Percentiles rank a stretch among this genome's conserved stretches.
Conservation (phyloP, 2,113 vertebrate genomes). For the Oenanthe oenanthe region DNA sequence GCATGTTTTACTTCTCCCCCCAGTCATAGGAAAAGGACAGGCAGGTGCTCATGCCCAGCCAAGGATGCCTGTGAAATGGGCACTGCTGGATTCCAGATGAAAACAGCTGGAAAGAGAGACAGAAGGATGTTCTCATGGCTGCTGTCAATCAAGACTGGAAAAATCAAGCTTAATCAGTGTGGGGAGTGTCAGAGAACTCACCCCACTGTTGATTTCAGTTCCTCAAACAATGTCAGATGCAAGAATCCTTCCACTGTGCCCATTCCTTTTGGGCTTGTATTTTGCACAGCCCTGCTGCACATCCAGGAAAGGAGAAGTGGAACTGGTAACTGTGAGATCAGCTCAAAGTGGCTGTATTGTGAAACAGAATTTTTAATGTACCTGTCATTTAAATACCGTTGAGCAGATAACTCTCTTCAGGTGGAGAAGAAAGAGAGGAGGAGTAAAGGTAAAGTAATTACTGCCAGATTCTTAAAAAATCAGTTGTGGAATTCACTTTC, state of each 20-base stretch:
- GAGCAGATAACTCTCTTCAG: background rate
- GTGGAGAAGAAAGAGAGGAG: background rate
- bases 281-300: background rate
- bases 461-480: background rate
- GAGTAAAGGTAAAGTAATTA: background rate
- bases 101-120: background rate
- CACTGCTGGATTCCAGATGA: background rate
- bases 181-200: background rate
- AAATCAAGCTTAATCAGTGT: background rate
- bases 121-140: background rate
- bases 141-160: background rate
- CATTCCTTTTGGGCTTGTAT: background rate
- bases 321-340: background rate
- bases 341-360: background rate
- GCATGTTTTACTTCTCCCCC: background rate
- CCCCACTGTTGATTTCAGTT: background rate
- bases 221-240: background rate
- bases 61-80: background rate
- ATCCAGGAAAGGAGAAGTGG: constrained; percentile 17
- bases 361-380: background rate
- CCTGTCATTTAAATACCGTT: background rate
- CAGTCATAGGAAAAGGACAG: background rate
- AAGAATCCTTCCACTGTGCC: background rate
- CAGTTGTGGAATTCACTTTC: background rate
- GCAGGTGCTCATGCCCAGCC: background rate